phyloP scores from a whole-genome alignment of 1,140 invertebrate genomes.

The Drosophila chauvacae region DNA sequence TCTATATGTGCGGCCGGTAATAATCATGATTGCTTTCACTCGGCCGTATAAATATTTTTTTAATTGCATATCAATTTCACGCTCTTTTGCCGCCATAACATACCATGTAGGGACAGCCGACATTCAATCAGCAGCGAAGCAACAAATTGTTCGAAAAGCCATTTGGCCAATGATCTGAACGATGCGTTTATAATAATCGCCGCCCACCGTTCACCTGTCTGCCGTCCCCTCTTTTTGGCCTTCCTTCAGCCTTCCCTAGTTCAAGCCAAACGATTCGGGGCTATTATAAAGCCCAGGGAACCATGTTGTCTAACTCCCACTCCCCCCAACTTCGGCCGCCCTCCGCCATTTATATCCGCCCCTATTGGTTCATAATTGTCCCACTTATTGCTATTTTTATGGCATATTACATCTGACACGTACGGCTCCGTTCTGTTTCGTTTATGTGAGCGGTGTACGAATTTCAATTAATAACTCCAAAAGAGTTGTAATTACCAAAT shows the following conservation, averaged over 20 bases:
- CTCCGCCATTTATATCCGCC: background rate
- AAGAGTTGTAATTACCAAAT: conserved; percentile 63
- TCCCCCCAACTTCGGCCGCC: background rate
- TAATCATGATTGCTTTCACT: conserved; percentile 45
- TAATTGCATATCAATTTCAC: conserved; percentile 78
- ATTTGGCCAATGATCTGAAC: conserved; percentile 72
- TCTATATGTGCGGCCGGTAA: conserved; percentile 21
- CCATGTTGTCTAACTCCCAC: conserved; percentile 11
- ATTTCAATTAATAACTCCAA: conserved; percentile 70
- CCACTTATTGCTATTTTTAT: conserved; percentile 48
- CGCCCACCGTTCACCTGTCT: conserved; percentile 30
- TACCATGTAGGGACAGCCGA: background rate
- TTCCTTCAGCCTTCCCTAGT: conserved; percentile 9
- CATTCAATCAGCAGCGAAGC: conserved; percentile 49
- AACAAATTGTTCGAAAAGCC: conserved; percentile 66
- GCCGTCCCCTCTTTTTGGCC: background rate
- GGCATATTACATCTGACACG: conserved; percentile 37
- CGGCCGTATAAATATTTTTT: conserved; percentile 75
- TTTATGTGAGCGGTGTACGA: conserved; percentile 34
- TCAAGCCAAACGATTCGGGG: conserved; percentile 24
- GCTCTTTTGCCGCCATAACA: conserved; percentile 50
- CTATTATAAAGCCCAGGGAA: conserved; percentile 39
- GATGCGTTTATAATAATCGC: conserved; percentile 57
- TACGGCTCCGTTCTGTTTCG: conserved; percentile 38
- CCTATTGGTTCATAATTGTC: conserved; percentile 47